phyloP scores from a whole-genome alignment of 2,797 vertebrate genomes.

The Gymnoscopelus braueri region DNA sequence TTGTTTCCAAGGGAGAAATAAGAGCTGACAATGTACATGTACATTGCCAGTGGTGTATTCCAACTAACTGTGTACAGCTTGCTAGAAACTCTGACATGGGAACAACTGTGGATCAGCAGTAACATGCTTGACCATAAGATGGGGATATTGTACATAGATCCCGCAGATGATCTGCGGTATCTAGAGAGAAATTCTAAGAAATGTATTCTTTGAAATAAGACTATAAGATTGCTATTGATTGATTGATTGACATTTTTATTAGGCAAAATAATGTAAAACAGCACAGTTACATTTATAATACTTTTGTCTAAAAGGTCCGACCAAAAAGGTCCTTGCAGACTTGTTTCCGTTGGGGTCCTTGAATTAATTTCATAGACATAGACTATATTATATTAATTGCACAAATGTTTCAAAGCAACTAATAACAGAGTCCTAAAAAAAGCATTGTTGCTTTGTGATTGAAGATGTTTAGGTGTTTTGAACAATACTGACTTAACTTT shows the following conservation, averaged over 20 bases:
- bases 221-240: background rate
- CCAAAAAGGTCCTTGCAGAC: no score
- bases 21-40: background rate
- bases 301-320: no score
- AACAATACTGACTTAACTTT: background rate
- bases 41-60: no score
- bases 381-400: constrained; percentile 20
- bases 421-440: background rate
- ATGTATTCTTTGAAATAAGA: background rate
- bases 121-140: background rate
- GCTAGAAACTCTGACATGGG: no score
- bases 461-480: background rate
- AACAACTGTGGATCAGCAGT: background rate
- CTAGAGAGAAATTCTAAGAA: background rate
- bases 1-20: constrained; percentile 6
- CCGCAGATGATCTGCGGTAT: no score
- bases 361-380: no score
- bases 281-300: no score
- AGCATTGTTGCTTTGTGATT: background rate
- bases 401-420: background rate
- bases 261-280: no score
- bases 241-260: no score
- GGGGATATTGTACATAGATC: background rate
- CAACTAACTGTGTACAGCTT: no score
- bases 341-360: no score